Evolutionary conservation across 2,113 vertebrate genomes (phyloP).

Genomic region (Excalfactoria chinensis): DNA sequence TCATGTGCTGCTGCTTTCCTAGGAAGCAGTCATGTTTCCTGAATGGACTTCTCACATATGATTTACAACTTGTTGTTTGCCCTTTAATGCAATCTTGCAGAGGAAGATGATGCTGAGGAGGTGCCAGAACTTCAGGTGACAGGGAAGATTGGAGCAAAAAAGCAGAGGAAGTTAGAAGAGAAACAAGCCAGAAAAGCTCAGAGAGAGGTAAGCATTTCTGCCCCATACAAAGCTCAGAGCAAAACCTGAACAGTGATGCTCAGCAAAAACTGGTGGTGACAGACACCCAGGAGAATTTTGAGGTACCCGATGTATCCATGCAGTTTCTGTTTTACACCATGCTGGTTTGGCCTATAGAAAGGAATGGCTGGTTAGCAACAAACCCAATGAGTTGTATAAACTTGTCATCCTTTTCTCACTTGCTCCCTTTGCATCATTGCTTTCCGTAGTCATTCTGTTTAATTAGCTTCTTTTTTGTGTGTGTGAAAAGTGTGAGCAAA

Average conservation of each 20-base stretch:
- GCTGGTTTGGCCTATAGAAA: not conserved
- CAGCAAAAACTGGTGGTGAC: not conserved
- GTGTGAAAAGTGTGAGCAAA: constrained; percentile 18
- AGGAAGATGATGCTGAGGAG: constrained; percentile 77
- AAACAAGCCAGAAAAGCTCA: constrained; percentile 95
- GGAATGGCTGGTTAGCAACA: not conserved
- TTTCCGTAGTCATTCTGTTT: not conserved
- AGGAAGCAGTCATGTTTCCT: not conserved
- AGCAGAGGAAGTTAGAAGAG: constrained; percentile 94
- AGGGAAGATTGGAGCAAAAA: constrained; percentile 93
- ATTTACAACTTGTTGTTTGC: not conserved
- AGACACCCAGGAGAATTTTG: not conserved
- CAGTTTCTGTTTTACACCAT: not conserved
- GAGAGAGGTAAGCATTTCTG: constrained; percentile 86
- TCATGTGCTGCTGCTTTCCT: constrained; percentile 13
- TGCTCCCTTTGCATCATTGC: not conserved
- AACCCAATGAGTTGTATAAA: not conserved
- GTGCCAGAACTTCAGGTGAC: constrained; percentile 76
- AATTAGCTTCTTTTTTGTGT: not conserved
- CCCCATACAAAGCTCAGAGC: not conserved
- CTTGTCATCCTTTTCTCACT: not conserved
- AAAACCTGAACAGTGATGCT: not conserved
- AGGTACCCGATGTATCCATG: not conserved
- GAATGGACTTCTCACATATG: fast-evolving
- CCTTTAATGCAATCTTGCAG: not conserved